Evolutionary conservation across 2,888 invertebrate genomes (phyloP).

Genomic region (Caenorhabditis sp.): DNA sequence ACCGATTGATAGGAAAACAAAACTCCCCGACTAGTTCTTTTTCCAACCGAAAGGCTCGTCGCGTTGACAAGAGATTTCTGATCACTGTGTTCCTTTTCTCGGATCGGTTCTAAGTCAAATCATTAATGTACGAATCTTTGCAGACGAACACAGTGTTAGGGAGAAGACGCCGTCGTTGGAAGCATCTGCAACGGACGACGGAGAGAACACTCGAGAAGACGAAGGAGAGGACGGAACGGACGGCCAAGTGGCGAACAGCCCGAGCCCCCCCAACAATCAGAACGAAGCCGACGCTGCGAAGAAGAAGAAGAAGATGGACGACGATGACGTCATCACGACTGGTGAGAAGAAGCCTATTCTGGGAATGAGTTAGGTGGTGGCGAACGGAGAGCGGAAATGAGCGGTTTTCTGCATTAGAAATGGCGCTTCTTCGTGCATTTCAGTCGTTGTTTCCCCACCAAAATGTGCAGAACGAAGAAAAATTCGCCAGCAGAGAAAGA

Average conservation of each 20-base stretch:
- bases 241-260: slow-evolving; percentile 37
- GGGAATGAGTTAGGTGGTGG: not conserved
- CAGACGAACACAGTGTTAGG: slow-evolving; percentile 41
- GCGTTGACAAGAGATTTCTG: too few species aligned
- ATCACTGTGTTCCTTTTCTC: not conserved
- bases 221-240: slow-evolving; percentile 20
- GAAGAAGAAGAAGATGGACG: slow-evolving; percentile 38
- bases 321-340: slow-evolving; percentile 47
- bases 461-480: too few species aligned
- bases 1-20: slow-evolving; percentile 6
- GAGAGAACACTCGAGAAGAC: slow-evolving; percentile 19
- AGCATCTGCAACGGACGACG: slow-evolving; percentile 13
- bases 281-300: slow-evolving; percentile 3
- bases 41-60: too few species aligned
- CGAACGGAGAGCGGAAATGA: too few species aligned
- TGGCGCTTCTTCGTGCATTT: too few species aligned
- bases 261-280: not conserved
- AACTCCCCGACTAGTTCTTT: too few species aligned
- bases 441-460: too few species aligned
- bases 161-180: slow-evolving; percentile 28
- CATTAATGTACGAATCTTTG: not conserved
- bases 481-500: too few species aligned
- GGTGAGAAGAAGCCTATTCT: not conserved
- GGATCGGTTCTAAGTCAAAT: not conserved
- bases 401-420: too few species aligned